Base-by-base conservation (phyloP, 2,888 invertebrate species). In the Agelastica alni region DNA sequence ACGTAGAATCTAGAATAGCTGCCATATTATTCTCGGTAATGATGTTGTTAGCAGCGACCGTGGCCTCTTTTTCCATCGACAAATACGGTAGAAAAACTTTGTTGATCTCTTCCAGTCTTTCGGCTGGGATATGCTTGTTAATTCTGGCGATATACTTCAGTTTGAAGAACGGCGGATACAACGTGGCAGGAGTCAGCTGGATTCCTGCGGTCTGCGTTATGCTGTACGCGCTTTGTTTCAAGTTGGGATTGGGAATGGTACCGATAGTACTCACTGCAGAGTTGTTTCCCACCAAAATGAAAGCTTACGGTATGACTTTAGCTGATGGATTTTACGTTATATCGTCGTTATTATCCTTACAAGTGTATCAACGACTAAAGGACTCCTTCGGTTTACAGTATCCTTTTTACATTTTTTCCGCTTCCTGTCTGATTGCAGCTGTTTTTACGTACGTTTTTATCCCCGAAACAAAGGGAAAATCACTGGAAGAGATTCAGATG, bases 251-350 rank as follows among this genome's bases (percentile, higher is more conserved):
- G 9, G 77, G 76, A 3, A 70, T 75, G 49, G 73, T 77, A 10
- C 76, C 77, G 0, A 75, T 76, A 20, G 73, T 77, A 2, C 64
- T 76, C 56, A 75, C 76, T 1, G 76, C 74, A 0, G 77, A 77
- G 59, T 54, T 77, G n/a, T 77, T 77, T 55, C 75, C 77, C 0
- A 71, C 76, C 2, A 74, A 71, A 58, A 70, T 77, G 7, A 77
- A 77, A 63, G 76, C 76, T 3, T 70, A 74, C 60, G 77, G 76
- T 4, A 75, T 77, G 75, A 75, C 77, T 0, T 43, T 75, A 12
- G 71, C 76, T 2, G 76, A 77, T 55, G 69, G 69, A 3, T 68
- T 72, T 60, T 77, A 75, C 49, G 67, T 76, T 3, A 58, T 73
- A 10, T 73, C 74, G 46, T 71, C 71, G 0, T 55, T 74, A 3